Evolutionary conservation across 1,140 invertebrate genomes (phyloP), one percentile per base, ranked within the genome.

Genomic region (Saccostrea echinata): DNA sequence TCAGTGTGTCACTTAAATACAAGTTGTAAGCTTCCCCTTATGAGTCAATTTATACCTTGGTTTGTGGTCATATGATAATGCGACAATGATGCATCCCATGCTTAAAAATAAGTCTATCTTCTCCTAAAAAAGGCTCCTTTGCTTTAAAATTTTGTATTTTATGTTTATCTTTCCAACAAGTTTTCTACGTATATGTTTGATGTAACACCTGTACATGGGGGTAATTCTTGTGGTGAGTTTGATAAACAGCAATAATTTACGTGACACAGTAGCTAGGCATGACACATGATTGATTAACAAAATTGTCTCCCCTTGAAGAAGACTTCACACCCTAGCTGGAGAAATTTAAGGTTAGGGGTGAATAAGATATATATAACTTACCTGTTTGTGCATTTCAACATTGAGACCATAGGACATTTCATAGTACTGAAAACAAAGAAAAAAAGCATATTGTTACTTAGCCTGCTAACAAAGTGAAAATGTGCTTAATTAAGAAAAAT

Each of bases 341-440:
- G 24, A 76, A 76, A 11, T 76, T 76, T 27, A 12, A 76, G 68
- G 30, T 76, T 16, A 76, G 33, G 27, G 68, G 24, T 76, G 27
- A 76, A 76, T 30, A 27, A 76, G 27, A 43, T 43, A 43, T 43
- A 43, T 8, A 30, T 43, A 30, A 43, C 30, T 97, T 96, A 98
- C 98, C 97, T 99, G 99, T 97, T 99, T 99, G 96, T 99, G 98
- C 98, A 99, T 99, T 96, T 99, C 99, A 93, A 99, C 98, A 96
- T 99, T 99, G 94, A 99, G 96, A 91, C 98, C 98, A 96, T 99
- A 99, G 51, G 98, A 99, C 98, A 99, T 99, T 96, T 99, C 99
- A 96, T 99, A 99, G 96, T 99, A 99, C 98, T 99, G 97, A 92
- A 98, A 98, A 95, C 95, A 92, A 95, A 94, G 94, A 86, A 90